Evolutionary conservation across 1,140 invertebrate species (phyloP), one percentile per base, ranked within the genome.

Genomic region (Bombus superbus): DNA sequence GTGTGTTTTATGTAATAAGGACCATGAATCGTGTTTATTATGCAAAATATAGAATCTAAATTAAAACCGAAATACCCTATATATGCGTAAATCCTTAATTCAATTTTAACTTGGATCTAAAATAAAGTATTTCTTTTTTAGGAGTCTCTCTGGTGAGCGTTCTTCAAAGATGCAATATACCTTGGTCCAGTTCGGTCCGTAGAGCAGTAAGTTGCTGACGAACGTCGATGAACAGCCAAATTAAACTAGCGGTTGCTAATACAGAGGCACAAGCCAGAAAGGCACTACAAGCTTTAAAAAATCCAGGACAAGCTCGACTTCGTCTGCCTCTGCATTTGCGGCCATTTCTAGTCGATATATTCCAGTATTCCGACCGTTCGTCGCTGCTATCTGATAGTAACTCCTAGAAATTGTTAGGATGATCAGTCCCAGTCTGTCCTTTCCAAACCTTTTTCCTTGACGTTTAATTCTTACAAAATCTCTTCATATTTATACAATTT

Each of bases 201-300:
- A 97, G 95, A 13, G 96, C 96, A 18, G 96, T 96, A 77, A 97
- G 96, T 93, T 97, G 97, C 85, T 97, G 95, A 88, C 96, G 95
- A 47, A 97, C 96, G 90, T 97, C 97, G 57, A 97, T 96, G 91
- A 97, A 97, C 8, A 97, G 95, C 96, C 97, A 97, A 82, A 97
- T 95, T 62, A 97, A 96, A 64, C 96, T 96, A 35, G 96, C 96
- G 15, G 97, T 97, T 53, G 96, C 96, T 5, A 97, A 95, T n/a
- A 97, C 95, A 86, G 96, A 96, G 8, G 96, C 96, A 87, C 96
- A 96, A 44, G 96, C 95, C 10, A 97, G 95, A 83, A 97, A 95
- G 28, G 96, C 96, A 42, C 96, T 96, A 86, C 96, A 97, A 22
- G 96, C 96, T 59, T 96, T 95, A 47, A 97, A 89, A 80, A 97